Base-by-base conservation (phyloP, 64 coral and sea anemone species). In the Cladopsammia gracilis region DNA sequence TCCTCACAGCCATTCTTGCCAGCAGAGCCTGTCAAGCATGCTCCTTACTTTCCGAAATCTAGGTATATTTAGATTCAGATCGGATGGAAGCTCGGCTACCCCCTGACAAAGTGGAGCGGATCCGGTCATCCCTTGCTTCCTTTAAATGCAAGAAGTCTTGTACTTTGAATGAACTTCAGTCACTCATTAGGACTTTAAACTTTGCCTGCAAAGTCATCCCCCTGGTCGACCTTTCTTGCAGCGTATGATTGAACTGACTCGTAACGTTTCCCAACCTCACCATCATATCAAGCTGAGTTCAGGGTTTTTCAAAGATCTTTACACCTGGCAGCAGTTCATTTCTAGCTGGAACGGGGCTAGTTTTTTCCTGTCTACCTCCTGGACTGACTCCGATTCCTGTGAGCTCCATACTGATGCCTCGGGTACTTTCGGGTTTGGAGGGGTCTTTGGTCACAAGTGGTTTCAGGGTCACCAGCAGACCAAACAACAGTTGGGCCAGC, bases 131-230 rank as follows among this genome's bases (percentile, higher is more conserved):
- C 5, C 26, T 83, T 15, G 2, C 12, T 14, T 43, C 25, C 16
- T 86, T 68, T 22, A 7, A 86, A 18, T 5, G 15, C 42, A 86
- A 19, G 16, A 66, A 48, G 8, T 65, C 62, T 14, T 66, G 61
- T 19, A 66, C 25, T 6, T 58, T 70, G 10, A 84, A 64, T 60
- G 80, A 84, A 20, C 44, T 84, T 4, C 80, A 84, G 62, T 84
- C 80, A 6, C 47, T 86, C 43, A 86, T 86, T 6, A 16, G 82
- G 3, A 68, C 82, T 23, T 45, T 67, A 0, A 66, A 86, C 18
- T 86, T 86, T 51, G 82, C 82, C 4, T 86, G 82, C 47, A 66
- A 70, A 15, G 82, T 86, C 10, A 62, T 88, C 18, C 52, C 71
- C 70, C 86, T 8, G 86, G 86, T 0, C 16, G 86, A 22, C 67